Base-by-base conservation (phyloP, 2,888 invertebrate genomes). In the Zhuqinia jingwanae region DNA sequence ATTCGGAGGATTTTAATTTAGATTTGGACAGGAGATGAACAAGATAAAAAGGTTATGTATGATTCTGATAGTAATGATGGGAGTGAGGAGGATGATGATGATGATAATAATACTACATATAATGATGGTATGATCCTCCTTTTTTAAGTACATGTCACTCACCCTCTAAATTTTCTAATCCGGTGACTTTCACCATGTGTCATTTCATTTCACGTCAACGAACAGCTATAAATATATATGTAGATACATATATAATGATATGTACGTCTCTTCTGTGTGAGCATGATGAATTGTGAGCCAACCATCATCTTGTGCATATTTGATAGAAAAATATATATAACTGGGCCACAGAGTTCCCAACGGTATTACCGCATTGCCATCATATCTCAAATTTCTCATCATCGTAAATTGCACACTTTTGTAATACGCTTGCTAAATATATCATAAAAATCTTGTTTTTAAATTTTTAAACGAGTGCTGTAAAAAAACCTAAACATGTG, bases 11-110 rank as follows among this genome's bases (percentile, higher is more conserved):
- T 25, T 75, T 50, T 75, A 30, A 53, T n/a, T 53, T 53, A 27
- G 10, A 75, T 27, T 75, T 63, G 78, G 47, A 58, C 45, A 47
- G 53, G 42, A 77, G 60, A 78, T 77, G 22, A 63, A 22, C 20
- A 78, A 78, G 78, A 78, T 78, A 78, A 78, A 60, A 60, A 27
- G 63, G 63, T 68, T 65, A 17, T 36, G 22, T 30, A 65, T 65
- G 65, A 65, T 22, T 15, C 11, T 11, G 36, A 50, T 50, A 60
- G 1, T 30, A 2, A 63, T 30, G 2, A 0, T 30, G 13, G 60
- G 1, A 42, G 20, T 42, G 42, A 17, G 36, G 42, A 36, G 20
- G 42, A 42, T 20, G 42, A 8, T 30, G 11, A 45, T 47, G 68
- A 47, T 47, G n/a, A n/a, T n/a, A n/a, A n/a, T n/a, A n/a, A n/a